A percentile compares a stretch with the other conserved stretches of the same genome.
Conservation (phyloP, 2,113 vertebrate genomes). For the Hepsetus odoe region DNA sequence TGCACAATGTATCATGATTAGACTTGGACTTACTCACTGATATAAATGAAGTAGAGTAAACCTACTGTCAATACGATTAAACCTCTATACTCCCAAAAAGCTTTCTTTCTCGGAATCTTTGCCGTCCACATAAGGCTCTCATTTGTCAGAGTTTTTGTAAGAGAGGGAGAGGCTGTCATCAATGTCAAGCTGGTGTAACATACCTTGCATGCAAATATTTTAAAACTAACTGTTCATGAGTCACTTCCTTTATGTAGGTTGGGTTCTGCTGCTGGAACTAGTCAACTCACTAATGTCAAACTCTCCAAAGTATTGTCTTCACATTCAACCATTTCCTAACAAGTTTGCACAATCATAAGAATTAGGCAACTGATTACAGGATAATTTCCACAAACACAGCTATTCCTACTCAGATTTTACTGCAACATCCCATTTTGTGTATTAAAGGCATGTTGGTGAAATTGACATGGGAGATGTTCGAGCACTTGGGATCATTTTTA, state of each 20-base stretch:
- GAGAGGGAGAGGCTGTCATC: conserved; percentile 46
- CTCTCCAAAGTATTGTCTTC: not conserved
- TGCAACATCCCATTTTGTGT: not conserved
- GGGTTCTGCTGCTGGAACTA: conserved; percentile 5
- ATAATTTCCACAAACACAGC: conserved; percentile 20
- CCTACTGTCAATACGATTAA: conserved; percentile 33
- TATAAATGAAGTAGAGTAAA: conserved; percentile 23
- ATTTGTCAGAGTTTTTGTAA: conserved; percentile 40
- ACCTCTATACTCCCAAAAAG: conserved; percentile 34
- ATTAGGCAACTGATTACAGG: conserved; percentile 16
- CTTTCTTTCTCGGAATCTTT: conserved; percentile 36
- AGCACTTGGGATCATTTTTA: conserved; percentile 30
- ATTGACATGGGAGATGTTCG: conserved; percentile 26
- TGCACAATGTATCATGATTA: conserved; percentile 4
- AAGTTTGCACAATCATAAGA: not conserved
- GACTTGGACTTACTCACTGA: conserved; percentile 6
- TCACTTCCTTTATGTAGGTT: conserved; percentile 46
- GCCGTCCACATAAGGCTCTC: conserved; percentile 41
- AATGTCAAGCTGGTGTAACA: conserved; percentile 39
- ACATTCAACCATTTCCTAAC: conserved; percentile 7
- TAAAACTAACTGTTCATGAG: conserved; percentile 24
- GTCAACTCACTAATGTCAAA: conserved; percentile 11
- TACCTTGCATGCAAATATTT: conserved; percentile 51
- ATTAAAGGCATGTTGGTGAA: conserved; percentile 33
- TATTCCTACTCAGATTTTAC: conserved; percentile 18